phyloP scores from a whole-genome alignment of 1,140 invertebrate species.

The Palaemon carinicauda region DNA sequence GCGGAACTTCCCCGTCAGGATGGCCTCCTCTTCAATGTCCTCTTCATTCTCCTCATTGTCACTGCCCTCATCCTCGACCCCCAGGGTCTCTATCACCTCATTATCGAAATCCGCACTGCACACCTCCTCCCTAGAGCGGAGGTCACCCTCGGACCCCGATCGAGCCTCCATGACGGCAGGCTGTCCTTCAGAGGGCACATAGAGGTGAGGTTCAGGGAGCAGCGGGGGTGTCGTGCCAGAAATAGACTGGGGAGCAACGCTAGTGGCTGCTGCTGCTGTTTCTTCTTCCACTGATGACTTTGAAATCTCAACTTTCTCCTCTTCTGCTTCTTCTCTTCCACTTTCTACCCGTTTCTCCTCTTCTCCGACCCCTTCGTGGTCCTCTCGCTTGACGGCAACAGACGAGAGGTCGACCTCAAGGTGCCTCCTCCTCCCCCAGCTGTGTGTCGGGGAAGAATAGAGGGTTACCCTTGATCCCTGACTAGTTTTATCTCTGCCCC shows the following conservation, averaged over 20 bases:
- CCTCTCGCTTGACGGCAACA: neutral
- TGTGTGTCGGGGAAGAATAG: too few species aligned
- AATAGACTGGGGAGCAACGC: constrained; percentile 23
- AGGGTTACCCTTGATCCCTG: too few species aligned
- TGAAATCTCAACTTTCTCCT: neutral
- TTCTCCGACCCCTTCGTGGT: neutral
- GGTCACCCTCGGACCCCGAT: constrained; percentile 27
- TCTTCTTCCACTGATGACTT: neutral
- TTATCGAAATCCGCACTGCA: constrained; percentile 25
- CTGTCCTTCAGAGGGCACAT: constrained; percentile 37
- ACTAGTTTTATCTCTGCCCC: neutral
- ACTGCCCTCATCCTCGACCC: constrained; percentile 43
- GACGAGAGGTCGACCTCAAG: neutral
- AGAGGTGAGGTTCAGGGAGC: constrained; percentile 42
- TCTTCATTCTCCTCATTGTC: constrained; percentile 58
- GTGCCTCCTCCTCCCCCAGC: neutral
- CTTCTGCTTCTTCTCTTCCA: neutral
- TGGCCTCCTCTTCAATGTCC: constrained; percentile 47
- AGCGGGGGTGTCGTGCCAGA: constrained; percentile 36
- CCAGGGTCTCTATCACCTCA: constrained; percentile 46
- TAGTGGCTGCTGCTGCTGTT: too few species aligned
- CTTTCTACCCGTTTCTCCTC: neutral
- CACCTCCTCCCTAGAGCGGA: neutral
- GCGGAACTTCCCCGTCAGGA: constrained; percentile 53
- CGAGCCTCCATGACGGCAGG: constrained; percentile 30